phyloP scores from a whole-genome alignment of 2,797 vertebrate genomes.

The Coregonus ussuriensis region DNA sequence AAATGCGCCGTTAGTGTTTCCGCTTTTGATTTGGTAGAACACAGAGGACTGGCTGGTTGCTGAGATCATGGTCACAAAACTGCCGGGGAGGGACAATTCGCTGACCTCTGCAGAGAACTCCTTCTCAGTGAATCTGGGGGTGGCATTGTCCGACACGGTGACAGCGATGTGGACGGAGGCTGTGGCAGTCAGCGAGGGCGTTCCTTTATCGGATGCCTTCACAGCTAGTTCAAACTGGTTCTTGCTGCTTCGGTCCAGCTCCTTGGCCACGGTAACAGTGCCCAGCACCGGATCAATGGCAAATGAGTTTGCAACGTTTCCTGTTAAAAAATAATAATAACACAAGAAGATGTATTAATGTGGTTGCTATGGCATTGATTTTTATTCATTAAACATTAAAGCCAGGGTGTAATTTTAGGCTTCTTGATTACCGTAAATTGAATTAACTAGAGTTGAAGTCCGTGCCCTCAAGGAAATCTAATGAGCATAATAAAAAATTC shows the following conservation, averaged over 20 bases:
- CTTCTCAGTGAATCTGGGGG: slow-evolving; percentile 87
- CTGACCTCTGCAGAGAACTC: slow-evolving; percentile 90
- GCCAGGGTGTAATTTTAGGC: not conserved
- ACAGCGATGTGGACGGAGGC: slow-evolving; percentile 82
- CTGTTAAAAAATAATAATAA: slow-evolving; percentile 68
- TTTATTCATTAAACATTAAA: slow-evolving; percentile 21
- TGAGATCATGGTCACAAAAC: slow-evolving; percentile 85
- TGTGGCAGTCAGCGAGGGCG: slow-evolving; percentile 82
- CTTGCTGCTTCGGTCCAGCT: slow-evolving; percentile 87
- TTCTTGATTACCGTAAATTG: slow-evolving; percentile 17
- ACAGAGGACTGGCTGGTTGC: slow-evolving; percentile 92
- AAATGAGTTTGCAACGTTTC: slow-evolving; percentile 94
- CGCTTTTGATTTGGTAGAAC: slow-evolving; percentile 92
- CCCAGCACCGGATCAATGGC: slow-evolving; percentile 89
- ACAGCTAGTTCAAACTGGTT: slow-evolving; percentile 86
- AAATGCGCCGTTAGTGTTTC: slow-evolving; percentile 85
- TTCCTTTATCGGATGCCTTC: slow-evolving; percentile 89
- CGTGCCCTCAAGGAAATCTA: too few species aligned
- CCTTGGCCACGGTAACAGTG: slow-evolving; percentile 87
- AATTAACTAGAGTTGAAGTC: slow-evolving; percentile 17
- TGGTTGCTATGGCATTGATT: slow-evolving; percentile 23
- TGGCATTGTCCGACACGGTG: slow-evolving; percentile 92
- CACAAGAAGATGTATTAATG: slow-evolving; percentile 13
- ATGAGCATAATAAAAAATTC: too few species aligned
- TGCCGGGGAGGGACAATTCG: slow-evolving; percentile 82